Conservation (phyloP, 2,113 vertebrate genomes). For the Urocynchramus pylzowi region DNA sequence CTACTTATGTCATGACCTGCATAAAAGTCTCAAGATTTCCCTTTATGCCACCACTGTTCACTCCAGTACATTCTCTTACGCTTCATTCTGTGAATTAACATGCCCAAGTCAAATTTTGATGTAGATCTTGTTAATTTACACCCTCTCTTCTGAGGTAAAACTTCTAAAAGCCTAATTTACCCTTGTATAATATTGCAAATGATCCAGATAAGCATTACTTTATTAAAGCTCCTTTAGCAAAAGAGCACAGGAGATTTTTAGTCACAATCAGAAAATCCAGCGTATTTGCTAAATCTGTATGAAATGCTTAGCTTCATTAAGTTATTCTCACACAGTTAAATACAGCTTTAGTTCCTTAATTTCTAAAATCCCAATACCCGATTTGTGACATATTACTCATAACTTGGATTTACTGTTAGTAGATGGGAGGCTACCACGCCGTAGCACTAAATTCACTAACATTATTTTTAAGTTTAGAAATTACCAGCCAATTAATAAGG, state of each 20-base stretch:
- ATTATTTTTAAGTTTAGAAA: not conserved
- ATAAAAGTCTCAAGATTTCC: not conserved
- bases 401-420: not conserved
- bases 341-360: slow-evolving; percentile 10
- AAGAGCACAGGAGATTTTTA: not conserved
- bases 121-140: not conserved
- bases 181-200: not conserved
- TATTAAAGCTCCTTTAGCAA: slow-evolving; percentile 43
- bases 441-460: not conserved
- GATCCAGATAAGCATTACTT: slow-evolving; percentile 6
- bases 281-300: not conserved
- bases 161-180: not conserved
- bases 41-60: not conserved
- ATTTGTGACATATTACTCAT: not conserved
- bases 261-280: not conserved
- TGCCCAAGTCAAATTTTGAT: not conserved
- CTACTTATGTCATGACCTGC: not conserved
- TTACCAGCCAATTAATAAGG: not conserved
- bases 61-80: not conserved
- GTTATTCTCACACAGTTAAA: slow-evolving; percentile 7
- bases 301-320: slow-evolving; percentile 12
- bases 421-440: not conserved
- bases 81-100: not conserved
- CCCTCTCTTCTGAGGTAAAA: not conserved
- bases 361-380: not conserved